Conservation (phyloP, 2,797 vertebrate genomes). For the Sebastes matsubarae region DNA sequence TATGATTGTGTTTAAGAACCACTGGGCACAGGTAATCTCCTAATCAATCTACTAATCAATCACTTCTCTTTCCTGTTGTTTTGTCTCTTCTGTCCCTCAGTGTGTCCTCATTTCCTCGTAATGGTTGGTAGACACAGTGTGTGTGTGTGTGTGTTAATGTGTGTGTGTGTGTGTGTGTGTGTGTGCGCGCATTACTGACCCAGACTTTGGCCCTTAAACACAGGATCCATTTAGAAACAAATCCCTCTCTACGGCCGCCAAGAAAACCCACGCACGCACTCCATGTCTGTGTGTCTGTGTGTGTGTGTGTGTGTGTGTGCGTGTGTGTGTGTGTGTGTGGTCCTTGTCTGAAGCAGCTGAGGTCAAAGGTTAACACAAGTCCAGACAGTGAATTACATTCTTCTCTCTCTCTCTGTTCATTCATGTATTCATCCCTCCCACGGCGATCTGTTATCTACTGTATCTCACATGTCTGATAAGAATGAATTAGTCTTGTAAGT, state of each 20-base stretch:
- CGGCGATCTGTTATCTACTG: not conserved
- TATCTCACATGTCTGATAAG: not conserved
- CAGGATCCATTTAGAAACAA: slow-evolving; percentile 61
- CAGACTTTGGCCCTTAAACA: slow-evolving; percentile 65
- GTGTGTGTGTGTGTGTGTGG: slow-evolving; percentile 38
- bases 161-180: not conserved
- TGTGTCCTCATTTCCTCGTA: slow-evolving; percentile 41
- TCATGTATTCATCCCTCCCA: not conserved
- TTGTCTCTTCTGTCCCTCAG: not conserved
- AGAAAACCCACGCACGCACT: slow-evolving; percentile 33
- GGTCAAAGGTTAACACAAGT: slow-evolving; percentile 61
- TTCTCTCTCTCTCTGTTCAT: not conserved
- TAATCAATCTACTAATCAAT: not conserved
- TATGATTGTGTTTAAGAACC: slow-evolving; percentile 97
- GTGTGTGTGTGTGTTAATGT: no score
- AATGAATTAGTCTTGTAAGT: no score
- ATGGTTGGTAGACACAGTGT: slow-evolving; percentile 8
- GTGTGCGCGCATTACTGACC: slow-evolving; percentile 22
- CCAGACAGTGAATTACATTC: slow-evolving; percentile 38
- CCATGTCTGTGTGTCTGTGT: slow-evolving; percentile 1
- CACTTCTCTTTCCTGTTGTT: not conserved
- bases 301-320: not conserved
- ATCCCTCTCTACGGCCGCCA: slow-evolving; percentile 27
- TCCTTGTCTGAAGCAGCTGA: slow-evolving; percentile 13
- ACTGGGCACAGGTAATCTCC: slow-evolving; percentile 84